These are phyloP conservation scores for Leptobrachium leishanense DNA, from an alignment of 2,113 vertebrate genomes.

Conservation along the genomic window DNA sequence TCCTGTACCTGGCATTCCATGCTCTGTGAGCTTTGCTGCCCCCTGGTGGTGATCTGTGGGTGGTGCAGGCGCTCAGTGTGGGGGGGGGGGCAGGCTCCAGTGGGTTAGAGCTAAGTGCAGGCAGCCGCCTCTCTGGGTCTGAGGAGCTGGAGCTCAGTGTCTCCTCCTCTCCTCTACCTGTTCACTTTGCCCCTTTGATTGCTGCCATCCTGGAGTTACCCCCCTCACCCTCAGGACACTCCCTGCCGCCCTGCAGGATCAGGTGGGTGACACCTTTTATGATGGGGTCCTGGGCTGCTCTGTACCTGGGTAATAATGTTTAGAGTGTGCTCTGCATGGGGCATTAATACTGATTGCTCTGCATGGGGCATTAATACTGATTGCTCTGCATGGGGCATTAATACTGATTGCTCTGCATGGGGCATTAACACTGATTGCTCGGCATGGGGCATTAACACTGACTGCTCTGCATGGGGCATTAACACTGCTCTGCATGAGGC, in stretches of 20 bases:
- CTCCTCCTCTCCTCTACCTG: constrained; percentile 9
- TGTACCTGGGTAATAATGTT: too few relatives aligned
- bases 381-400: too few relatives aligned
- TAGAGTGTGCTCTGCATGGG: too few relatives aligned
- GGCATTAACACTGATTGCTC: too few relatives aligned
- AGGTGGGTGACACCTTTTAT: constrained; percentile 1
- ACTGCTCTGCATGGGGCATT: too few relatives aligned
- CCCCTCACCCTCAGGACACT: neutral
- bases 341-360: neutral
- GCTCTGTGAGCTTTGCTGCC: constrained; percentile 10
- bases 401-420: too few relatives aligned
- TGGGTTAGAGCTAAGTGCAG: constrained; percentile 9
- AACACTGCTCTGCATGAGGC: too few relatives aligned
- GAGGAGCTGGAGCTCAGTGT: too few relatives aligned
- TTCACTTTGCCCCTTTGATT: neutral
- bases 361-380: too few relatives aligned
- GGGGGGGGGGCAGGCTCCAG: constrained; percentile 38
- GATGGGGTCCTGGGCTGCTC: too few relatives aligned
- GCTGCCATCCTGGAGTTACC: neutral
- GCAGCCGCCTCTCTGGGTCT: constrained; percentile 25
- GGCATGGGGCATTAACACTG: too few relatives aligned
- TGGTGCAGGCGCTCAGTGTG: constrained; percentile 16
- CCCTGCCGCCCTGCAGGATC: constrained; percentile 4
- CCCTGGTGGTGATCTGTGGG: constrained; percentile 12
- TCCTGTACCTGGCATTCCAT: neutral